These are phyloP conservation scores for Melanchra persicariae DNA, from an alignment of 2,888 invertebrate species.

Conservation along the genomic window DNA sequence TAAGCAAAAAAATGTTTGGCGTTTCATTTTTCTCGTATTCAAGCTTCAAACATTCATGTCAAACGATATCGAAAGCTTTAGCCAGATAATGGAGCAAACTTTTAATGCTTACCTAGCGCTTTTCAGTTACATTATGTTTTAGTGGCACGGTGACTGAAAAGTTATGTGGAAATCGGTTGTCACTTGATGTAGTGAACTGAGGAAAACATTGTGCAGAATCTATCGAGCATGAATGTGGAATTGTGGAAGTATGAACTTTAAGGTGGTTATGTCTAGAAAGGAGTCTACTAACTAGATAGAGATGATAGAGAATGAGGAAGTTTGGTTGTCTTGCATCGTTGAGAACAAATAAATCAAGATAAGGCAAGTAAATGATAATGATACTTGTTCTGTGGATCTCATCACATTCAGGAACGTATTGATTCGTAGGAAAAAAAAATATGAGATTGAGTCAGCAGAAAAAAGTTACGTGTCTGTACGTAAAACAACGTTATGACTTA, in stretches of 20 bases:
- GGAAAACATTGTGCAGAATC: too few relatives aligned
- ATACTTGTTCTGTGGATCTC: background rate
- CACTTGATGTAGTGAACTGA: background rate
- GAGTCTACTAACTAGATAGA: too few relatives aligned
- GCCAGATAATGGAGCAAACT: background rate
- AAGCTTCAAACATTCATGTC: background rate
- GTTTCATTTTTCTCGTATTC: background rate
- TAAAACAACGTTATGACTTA: background rate
- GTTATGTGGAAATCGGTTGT: background rate
- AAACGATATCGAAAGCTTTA: background rate
- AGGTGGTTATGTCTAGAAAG: too few relatives aligned
- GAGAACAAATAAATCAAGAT: background rate
- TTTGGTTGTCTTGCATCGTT: background rate
- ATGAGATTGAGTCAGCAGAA: conserved; percentile 37
- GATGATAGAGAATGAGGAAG: too few relatives aligned
- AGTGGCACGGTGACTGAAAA: background rate
- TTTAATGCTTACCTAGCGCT: background rate
- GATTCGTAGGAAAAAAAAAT: background rate
- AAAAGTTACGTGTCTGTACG: conserved; percentile 38
- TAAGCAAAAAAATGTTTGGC: too few relatives aligned
- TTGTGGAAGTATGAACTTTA: too few relatives aligned
- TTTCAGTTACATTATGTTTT: background rate
- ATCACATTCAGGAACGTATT: background rate
- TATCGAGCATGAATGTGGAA: too few relatives aligned
- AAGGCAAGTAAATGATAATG: background rate